Base-by-base conservation (phyloP, 1,140 invertebrate genomes). In the Drosophila nebulosa region DNA sequence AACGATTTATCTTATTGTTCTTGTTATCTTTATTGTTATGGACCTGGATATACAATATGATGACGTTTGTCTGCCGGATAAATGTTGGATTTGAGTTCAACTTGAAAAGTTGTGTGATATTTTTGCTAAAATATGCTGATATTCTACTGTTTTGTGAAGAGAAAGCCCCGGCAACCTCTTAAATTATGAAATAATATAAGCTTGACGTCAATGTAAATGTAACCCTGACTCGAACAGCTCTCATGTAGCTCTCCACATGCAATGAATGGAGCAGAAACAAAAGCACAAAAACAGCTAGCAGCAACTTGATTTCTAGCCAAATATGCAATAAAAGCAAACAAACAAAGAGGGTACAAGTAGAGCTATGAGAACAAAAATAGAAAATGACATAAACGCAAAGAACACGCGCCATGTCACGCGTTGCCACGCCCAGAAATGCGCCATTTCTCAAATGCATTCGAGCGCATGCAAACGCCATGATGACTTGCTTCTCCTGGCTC, bases 21-120 rank as follows among this genome's bases (percentile, higher is more conserved):
- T 67, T 39, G 36, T 16, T 39, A 16, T 60, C 18, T 70, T 35
- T 70, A 52, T 53, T 62, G 50, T 52, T 51, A 50, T 67, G 9
- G 32, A 4, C 12, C 4, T 24, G n/a, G 18, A 9, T 51, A 5
- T 24, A 24, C 4, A 3, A 4, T 24, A 24, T 24, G 24, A 24
- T 4, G 24, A 24, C 4, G 4, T 24, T 24, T 24, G 24, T 24
- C 27, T 30, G 27, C 27, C 27, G 1, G 4, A 30, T 30, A 7
- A 30, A 30, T 30, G 27, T 30, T 3, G n/a, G n/a, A n/a, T n/a
- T n/a, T n/a, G n/a, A n/a, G n/a, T 3, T 36, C 1, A 36, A n/a
- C 35, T 4, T n/a, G 35, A 4, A 36, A 36, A 36, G 35, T 36
- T 36, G 2, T 14, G 35, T 3, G 2, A 36, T 4, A 1, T 2